These are phyloP conservation scores for Corynorhinus townsendii DNA, from an alignment of 2,113 vertebrate genomes.

Conservation along the genomic window DNA sequence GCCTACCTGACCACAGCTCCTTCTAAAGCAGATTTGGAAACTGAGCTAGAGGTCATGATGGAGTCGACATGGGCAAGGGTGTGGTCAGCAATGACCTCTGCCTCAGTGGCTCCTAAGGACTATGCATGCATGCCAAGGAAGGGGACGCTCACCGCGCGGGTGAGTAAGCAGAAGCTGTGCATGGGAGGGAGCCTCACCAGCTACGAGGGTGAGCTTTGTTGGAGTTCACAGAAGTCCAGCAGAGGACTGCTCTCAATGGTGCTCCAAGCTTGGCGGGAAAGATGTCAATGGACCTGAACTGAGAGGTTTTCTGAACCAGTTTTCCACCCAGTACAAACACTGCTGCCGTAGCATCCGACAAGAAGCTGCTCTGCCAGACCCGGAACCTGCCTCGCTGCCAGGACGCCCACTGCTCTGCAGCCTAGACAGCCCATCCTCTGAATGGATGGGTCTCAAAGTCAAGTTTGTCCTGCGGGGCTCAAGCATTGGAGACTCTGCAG, in stretches of 20 bases:
- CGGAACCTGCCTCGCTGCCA: fast-evolving
- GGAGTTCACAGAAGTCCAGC: fast-evolving
- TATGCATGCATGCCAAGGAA: too few relatives aligned
- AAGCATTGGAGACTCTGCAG: neutral
- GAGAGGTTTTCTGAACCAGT: neutral
- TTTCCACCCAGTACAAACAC: neutral
- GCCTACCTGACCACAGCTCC: too few relatives aligned
- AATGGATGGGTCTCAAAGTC: neutral
- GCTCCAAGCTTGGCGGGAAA: neutral
- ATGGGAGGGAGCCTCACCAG: neutral
- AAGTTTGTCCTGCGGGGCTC: neutral
- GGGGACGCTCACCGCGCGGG: too few relatives aligned
- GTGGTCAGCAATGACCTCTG: too few relatives aligned
- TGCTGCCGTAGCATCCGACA: too few relatives aligned
- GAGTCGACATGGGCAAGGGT: too few relatives aligned
- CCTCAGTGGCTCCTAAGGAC: too few relatives aligned
- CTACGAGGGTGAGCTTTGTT: neutral
- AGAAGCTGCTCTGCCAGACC: neutral
- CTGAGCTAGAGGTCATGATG: too few relatives aligned
- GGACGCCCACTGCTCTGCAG: neutral
- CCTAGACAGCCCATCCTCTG: too few relatives aligned
- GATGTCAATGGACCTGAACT: neutral
- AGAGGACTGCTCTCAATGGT: neutral
- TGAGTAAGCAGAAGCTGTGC: neutral
- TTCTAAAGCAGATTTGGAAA: too few relatives aligned